Percentiles rank a stretch among this genome's conserved stretches.
phyloP scores from a whole-genome alignment of 1,140 invertebrate genomes.

The Trinorchestia longiramus region DNA sequence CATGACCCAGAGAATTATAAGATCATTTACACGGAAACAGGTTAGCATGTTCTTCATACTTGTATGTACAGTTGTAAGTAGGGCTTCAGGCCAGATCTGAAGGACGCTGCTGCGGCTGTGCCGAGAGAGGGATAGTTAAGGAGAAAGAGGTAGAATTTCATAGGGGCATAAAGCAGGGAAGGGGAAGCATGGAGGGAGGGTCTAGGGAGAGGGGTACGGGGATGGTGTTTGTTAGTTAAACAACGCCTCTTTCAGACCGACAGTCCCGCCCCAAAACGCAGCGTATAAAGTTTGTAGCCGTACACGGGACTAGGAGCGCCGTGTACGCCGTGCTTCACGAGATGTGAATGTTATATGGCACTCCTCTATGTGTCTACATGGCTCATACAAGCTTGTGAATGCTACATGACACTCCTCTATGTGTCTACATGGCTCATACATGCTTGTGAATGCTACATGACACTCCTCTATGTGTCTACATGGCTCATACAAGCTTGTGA shows the following conservation, averaged over 20 bases:
- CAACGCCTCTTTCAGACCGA: not conserved
- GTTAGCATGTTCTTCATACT: not conserved
- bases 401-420: not conserved
- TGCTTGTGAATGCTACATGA: too few relatives aligned
- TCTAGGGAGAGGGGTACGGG: not conserved
- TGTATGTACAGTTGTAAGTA: not conserved
- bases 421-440: not conserved
- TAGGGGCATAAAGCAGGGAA: not conserved
- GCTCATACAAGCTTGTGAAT: not conserved
- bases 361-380: not conserved
- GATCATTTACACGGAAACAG: not conserved
- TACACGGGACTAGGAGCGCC: not conserved
- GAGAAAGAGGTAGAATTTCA: not conserved
- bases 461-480: too few relatives aligned
- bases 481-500: too few relatives aligned
- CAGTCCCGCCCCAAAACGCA: not conserved
- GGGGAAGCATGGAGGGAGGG: too few relatives aligned
- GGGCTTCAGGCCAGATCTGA: not conserved
- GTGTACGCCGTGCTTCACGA: not conserved
- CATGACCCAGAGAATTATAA: not conserved
- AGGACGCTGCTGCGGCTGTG: not conserved
- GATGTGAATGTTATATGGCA: not conserved
- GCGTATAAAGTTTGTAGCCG: not conserved
- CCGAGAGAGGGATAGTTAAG: not conserved
- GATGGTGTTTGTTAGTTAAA: not conserved